phyloP scores from a whole-genome alignment of 92 coral and sea anemone genomes.

The Zoanthus gigantus region DNA sequence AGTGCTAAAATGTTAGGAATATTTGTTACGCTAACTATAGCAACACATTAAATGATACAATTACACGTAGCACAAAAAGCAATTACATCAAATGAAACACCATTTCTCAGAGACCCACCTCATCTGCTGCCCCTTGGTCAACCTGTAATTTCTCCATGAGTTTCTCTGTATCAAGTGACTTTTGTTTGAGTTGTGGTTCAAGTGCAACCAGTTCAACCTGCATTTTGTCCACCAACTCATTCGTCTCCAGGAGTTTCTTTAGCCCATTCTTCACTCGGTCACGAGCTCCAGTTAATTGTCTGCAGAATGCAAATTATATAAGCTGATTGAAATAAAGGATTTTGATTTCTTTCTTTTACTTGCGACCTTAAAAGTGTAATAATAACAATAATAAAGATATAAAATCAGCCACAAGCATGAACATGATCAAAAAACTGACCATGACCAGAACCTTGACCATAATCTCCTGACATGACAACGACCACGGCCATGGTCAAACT shows the following conservation, averaged over 20 bases:
- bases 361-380: no score
- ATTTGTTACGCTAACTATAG: neutral
- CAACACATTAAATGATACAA: neutral
- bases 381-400: no score
- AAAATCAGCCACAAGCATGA: neutral
- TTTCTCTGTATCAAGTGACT: conserved; percentile 95
- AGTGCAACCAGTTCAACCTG: conserved; percentile 95
- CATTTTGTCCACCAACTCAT: conserved; percentile 97
- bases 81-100: neutral
- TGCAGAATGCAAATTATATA: conserved; percentile 13
- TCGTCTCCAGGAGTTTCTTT: conserved; percentile 94
- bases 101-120: conserved; percentile 61
- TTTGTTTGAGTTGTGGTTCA: conserved; percentile 94
- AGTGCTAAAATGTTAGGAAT: neutral
- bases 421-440: neutral
- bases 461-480: neutral
- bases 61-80: neutral
- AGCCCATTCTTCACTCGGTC: conserved; percentile 98
- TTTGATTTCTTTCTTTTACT: neutral
- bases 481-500: neutral
- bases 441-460: neutral
- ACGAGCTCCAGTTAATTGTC: conserved; percentile 96
- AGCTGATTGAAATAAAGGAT: no score
- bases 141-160: conserved; percentile 98
- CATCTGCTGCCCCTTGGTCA: conserved; percentile 97